These are phyloP conservation scores for Marronus borbonicus DNA, from an alignment of 2,888 invertebrate genomes.

Conservation along the genomic window DNA sequence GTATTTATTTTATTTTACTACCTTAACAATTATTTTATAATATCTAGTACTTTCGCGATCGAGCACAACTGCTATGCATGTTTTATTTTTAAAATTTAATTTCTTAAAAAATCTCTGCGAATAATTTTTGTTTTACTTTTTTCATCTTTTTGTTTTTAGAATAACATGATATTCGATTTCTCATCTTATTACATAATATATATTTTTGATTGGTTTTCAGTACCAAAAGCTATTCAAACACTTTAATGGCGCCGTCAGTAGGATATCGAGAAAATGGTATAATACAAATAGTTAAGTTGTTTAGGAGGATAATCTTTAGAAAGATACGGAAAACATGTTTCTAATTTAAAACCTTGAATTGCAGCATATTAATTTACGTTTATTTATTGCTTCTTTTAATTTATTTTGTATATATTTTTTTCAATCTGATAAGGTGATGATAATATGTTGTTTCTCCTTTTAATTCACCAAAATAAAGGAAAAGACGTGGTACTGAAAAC, in stretches of 20 bases:
- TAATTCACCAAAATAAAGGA: neutral
- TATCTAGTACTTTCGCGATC: neutral
- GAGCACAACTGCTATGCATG: conserved; percentile 25
- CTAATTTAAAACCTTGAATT: too few relatives aligned
- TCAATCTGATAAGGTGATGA: neutral
- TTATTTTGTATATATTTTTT: neutral
- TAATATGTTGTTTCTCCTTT: neutral
- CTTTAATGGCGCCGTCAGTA: neutral
- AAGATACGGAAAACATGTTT: too few relatives aligned
- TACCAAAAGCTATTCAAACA: conserved; percentile 5
- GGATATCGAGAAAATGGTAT: too few relatives aligned
- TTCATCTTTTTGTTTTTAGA: neutral
- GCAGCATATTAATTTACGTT: too few relatives aligned
- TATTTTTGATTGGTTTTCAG: conserved; percentile 22
- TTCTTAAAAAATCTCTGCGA: too few relatives aligned
- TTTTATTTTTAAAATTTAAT: conserved; percentile 1
- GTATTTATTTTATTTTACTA: conserved; percentile 4
- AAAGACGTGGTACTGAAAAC: conserved; percentile 50
- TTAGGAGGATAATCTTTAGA: too few relatives aligned
- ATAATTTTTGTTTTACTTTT: conserved; percentile 1
- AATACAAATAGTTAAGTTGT: too few relatives aligned
- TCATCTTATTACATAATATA: neutral
- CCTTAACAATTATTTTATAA: neutral
- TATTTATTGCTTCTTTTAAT: neutral
- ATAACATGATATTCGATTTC: conserved; percentile 5